Base-by-base conservation (phyloP, 2,888 invertebrate genomes). In the Acrobasis repandana region DNA sequence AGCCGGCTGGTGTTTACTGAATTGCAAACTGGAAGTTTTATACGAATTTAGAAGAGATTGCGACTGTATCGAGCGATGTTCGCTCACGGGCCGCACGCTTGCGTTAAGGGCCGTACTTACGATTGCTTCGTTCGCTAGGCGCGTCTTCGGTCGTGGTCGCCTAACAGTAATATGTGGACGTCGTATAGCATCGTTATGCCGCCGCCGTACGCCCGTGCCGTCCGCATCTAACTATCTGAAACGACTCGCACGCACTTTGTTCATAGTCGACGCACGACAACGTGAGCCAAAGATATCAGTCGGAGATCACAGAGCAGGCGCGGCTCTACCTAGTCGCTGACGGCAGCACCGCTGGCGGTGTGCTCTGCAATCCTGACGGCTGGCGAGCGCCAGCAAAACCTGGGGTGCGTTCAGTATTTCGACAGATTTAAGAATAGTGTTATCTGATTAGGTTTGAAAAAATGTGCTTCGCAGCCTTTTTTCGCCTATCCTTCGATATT, bases 151-250 rank as follows among this genome's bases (percentile, higher is more conserved):
- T 62, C 76, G 82, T 64, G 67, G 86, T 72, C 85, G 87, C 86
- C 85, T 87, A 88, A 86, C 81, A 16, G 79, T 76, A 70, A 71
- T 74, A 75, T 68, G 49, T 75, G 77, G 75, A 76, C 75, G 76
- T 73, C 72, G 70, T 71, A 20, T 80, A 72, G 80, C 80, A 80
- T 81, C 79, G 83, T 79, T 83, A 76, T 81, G 76, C 78, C 83
- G 80, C 79, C 79, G 86, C 76, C 75, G 76, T 71, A 76, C 74
- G 73, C 75, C 70, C 67, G 76, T 75, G 75, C 73, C 80, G 75
- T 72, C 85, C 85, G 88, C 85, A 78, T 78, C 76, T 83, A 83
- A 85, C 85, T 85, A 81, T 83, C 87, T 86, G 88, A 86, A 86
- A 86, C 82, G 79, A 85, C 88, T 87, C 82, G 85, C 83, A 84